Evolutionary conservation across 2,797 vertebrate genomes (phyloP), one percentile per base, ranked within the genome.

Genomic region (Mormyrus proboscirostris): DNA sequence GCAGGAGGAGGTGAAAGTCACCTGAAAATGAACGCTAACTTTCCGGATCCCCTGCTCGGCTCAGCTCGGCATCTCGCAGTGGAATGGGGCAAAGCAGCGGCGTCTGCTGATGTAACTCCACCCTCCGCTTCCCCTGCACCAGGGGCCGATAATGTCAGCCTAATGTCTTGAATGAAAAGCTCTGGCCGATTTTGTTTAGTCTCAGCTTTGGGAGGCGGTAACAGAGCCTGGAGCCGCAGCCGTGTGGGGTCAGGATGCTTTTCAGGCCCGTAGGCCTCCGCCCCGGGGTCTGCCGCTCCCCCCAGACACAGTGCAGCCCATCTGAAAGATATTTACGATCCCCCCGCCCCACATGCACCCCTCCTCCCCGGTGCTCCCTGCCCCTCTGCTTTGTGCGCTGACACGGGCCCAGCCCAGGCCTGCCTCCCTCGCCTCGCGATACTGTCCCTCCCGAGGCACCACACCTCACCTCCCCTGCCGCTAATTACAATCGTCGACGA

Each of bases 161-260:
- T 69, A 84, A 88, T 55, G 87, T 47, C 88, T 73, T 33, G 83
- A 89, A 65, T 87, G 82, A 89, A 93, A 93, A 92, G 73, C 90
- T 92, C 91, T 19, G 69, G 89, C 47, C 51, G 69, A 9, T 92
- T 95, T 95, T 96, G 95, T 96, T 96, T 96, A 94, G 95, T 94
- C 95, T 96, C 92, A 86, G 94, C 92, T 92, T 89, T 91, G 73
- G 93, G 92, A 91, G 92, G 92, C 92, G 91, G 92, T 96, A 94
- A 95, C 93, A 92, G 94, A 91, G 91, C 94, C 93, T 22, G 94
- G 95, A 95, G 95, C 94, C 95, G 93, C 92, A 90, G 93, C 94
- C 7, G 90, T 93, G 92, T 94, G 93, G 93, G 92, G 84, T 89
- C 89, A 88, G 89, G 62, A 90, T 88, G 55, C 93, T 94, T 94